Conservation (phyloP, 2,113 vertebrate genomes). For the Lichenostomus cassidix region DNA sequence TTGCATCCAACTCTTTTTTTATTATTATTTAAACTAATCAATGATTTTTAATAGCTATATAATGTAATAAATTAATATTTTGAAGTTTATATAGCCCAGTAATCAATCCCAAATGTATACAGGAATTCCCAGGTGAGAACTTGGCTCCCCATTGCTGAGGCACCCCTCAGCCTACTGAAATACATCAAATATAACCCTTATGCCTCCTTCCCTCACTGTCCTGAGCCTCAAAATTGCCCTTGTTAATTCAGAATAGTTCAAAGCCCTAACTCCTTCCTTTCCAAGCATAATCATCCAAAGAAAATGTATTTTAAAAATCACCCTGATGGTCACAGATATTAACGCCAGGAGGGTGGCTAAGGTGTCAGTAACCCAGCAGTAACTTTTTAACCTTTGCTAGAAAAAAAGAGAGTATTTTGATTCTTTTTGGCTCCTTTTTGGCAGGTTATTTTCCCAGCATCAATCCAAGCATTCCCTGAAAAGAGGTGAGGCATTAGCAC, state of each 20-base stretch:
- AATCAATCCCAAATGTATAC: accelerated
- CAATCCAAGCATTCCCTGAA: not conserved
- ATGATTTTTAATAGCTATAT: not conserved
- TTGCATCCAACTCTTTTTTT: not conserved
- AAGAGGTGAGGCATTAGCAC: not conserved
- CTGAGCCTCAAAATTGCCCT: not conserved
- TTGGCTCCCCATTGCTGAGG: no score
- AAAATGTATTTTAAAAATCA: not conserved
- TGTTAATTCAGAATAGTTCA: not conserved
- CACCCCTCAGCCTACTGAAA: not conserved
- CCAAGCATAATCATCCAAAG: not conserved
- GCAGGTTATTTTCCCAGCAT: not conserved
- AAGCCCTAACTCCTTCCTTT: not conserved
- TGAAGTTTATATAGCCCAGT: not conserved
- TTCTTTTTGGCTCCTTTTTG: not conserved
- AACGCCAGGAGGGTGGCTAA: not conserved
- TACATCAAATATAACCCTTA: accelerated
- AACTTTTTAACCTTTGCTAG: not conserved
- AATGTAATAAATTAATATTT: not conserved
- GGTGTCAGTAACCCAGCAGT: not conserved
- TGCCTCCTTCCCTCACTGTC: not conserved
- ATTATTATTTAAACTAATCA: not conserved
- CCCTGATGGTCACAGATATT: no score
- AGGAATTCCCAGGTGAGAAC: not conserved
- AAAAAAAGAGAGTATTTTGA: not conserved